Evolutionary conservation across 1,140 invertebrate genomes (phyloP).

Genomic region (Propsilocerus akamusi): DNA sequence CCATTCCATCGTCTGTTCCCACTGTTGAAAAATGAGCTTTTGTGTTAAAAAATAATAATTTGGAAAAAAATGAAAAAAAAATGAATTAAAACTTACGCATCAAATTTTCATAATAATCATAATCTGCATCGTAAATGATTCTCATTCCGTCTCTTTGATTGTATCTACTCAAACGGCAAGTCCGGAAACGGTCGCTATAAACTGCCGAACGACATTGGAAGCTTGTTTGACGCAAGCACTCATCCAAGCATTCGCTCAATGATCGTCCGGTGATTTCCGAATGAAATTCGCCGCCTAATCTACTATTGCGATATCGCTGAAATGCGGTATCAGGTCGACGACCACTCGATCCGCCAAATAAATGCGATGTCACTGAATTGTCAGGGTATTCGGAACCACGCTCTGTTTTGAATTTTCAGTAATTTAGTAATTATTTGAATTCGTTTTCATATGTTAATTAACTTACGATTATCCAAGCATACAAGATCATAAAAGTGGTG

Average conservation of each 20-base stretch:
- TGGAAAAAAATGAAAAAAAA: not conserved
- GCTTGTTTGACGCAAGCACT: conserved; percentile 69
- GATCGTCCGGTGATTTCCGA: conserved; percentile 73
- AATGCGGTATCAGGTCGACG: conserved; percentile 71
- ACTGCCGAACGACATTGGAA: conserved; percentile 74
- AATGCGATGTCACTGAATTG: conserved; percentile 58
- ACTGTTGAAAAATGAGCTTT: not conserved
- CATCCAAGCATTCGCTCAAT: conserved; percentile 72
- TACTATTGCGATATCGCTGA: conserved; percentile 67
- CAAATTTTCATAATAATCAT: conserved; percentile 80
- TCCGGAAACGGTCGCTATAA: conserved; percentile 65
- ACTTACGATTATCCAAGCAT: conserved; percentile 73
- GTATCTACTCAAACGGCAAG: conserved; percentile 66
- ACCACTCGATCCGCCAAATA: conserved; percentile 45
- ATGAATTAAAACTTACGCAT: conserved; percentile 50
- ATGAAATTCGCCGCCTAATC: conserved; percentile 69
- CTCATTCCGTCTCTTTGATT: conserved; percentile 75
- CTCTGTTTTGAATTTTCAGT: conserved; percentile 21
- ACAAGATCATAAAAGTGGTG: conserved; percentile 72
- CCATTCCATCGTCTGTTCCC: conserved; percentile 3
- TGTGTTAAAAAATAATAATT: not conserved
- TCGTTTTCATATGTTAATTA: not conserved
- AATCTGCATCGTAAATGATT: conserved; percentile 74
- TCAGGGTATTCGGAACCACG: conserved; percentile 68
- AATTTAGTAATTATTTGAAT: too few species aligned